phyloP scores from a whole-genome alignment of 2,888 invertebrate genomes.

The Trachelus tabidus region DNA sequence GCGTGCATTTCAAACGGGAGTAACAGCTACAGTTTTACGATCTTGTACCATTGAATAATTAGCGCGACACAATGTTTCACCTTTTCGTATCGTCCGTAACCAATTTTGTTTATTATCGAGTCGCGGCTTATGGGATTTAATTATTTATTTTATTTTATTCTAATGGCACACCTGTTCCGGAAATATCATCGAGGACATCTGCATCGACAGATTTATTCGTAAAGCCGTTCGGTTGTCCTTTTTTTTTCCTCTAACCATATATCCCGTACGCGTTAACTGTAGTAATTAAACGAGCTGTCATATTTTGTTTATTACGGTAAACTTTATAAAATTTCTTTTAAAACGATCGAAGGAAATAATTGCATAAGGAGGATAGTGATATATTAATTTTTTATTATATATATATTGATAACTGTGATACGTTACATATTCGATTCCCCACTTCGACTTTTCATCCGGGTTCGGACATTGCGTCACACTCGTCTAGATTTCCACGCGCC shows the following conservation, averaged over 20 bases:
- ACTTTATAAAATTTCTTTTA: neutral
- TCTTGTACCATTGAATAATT: neutral
- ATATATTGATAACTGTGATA: neutral
- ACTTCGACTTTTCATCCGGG: neutral
- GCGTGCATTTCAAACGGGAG: neutral
- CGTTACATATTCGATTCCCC: neutral
- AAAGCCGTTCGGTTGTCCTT: neutral
- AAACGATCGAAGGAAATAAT: neutral
- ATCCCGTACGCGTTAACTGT: neutral
- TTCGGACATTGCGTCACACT: neutral
- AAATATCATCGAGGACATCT: neutral
- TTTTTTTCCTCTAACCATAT: neutral
- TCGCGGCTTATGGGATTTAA: neutral
- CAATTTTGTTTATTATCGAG: neutral
- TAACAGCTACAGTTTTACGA: neutral
- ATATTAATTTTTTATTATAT: neutral
- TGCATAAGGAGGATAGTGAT: neutral
- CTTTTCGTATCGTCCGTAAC: neutral
- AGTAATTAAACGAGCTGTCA: neutral
- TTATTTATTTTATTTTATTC: neutral
- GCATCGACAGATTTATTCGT: neutral
- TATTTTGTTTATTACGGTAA: neutral
- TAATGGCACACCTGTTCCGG: neutral
- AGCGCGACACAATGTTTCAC: neutral
- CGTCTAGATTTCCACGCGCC: slow-evolving; percentile 3